Evolutionary conservation across 2,888 invertebrate genomes (phyloP).

Genomic region (Sussaba pulchella): DNA sequence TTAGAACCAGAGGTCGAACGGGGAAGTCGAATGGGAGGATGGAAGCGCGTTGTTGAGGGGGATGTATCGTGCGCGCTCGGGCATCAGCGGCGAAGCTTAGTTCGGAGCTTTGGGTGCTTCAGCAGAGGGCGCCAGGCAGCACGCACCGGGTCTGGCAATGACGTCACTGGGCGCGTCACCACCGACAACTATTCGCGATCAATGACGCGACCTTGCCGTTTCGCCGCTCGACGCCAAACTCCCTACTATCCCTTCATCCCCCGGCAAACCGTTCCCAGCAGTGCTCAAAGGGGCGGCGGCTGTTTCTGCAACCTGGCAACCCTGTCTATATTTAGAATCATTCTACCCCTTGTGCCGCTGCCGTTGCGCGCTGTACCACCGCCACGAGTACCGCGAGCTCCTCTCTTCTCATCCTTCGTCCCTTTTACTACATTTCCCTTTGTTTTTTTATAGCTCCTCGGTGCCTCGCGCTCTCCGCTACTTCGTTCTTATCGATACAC

Average conservation of each 20-base stretch:
- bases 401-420: constrained; percentile 11
- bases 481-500: constrained; percentile 10
- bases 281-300: constrained; percentile 83
- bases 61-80: constrained; percentile 53
- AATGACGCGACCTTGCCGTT: constrained; percentile 83
- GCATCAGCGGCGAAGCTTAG: constrained; percentile 52
- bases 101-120: constrained; percentile 51
- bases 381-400: constrained; percentile 28
- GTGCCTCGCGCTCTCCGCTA: constrained; percentile 15
- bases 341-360: constrained; percentile 72
- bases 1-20: constrained; percentile 25
- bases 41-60: constrained; percentile 47
- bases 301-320: constrained; percentile 84
- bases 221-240: constrained; percentile 68
- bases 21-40: constrained; percentile 39
- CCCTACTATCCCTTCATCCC: constrained; percentile 51
- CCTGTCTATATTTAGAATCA: constrained; percentile 83
- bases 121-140: constrained; percentile 73
- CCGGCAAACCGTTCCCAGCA: constrained; percentile 65
- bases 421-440: constrained; percentile 32
- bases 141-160: constrained; percentile 76
- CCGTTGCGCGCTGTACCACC: constrained; percentile 54
- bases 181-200: constrained; percentile 80
- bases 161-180: constrained; percentile 81
- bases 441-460: constrained; percentile 2